These are phyloP conservation scores for Seriola dumerili DNA, from an alignment of 2,113 vertebrate species.

Conservation along the genomic window DNA sequence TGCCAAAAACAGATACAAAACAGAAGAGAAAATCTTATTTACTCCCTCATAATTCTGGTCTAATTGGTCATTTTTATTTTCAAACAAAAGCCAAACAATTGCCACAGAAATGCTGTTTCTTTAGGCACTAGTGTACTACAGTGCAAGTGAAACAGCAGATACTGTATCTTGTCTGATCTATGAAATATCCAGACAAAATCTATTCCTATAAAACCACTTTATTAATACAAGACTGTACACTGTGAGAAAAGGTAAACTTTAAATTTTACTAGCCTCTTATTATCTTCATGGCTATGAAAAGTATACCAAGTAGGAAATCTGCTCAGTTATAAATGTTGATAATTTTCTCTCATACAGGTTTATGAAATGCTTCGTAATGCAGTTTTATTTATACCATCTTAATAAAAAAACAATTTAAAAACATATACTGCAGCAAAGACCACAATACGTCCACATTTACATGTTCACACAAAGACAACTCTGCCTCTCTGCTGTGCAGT, in stretches of 20 bases:
- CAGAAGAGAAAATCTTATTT: not conserved
- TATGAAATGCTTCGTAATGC: not conserved
- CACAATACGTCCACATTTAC: not conserved
- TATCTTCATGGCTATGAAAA: not conserved
- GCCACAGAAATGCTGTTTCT: not conserved
- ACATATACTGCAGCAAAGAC: not conserved
- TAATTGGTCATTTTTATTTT: slow-evolving; percentile 14
- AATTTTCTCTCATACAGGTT: no score
- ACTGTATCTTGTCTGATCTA: not conserved
- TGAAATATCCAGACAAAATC: not conserved
- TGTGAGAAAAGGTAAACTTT: no score
- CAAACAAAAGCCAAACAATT: slow-evolving; percentile 12
- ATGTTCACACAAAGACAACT: slow-evolving; percentile 18
- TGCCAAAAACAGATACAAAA: not conserved
- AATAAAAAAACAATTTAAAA: not conserved
- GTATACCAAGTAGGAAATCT: no score
- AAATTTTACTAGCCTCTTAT: not conserved
- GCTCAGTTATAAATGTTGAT: no score
- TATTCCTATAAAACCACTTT: not conserved
- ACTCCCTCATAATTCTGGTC: slow-evolving; percentile 10
- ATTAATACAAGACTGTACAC: not conserved
- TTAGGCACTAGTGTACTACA: not conserved
- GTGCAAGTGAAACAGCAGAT: not conserved
- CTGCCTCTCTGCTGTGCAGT: slow-evolving; percentile 6
- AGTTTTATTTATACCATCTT: not conserved